These are phyloP conservation scores for Ophraella communa DNA, from an alignment of 2,888 invertebrate species.

Conservation along the genomic window DNA sequence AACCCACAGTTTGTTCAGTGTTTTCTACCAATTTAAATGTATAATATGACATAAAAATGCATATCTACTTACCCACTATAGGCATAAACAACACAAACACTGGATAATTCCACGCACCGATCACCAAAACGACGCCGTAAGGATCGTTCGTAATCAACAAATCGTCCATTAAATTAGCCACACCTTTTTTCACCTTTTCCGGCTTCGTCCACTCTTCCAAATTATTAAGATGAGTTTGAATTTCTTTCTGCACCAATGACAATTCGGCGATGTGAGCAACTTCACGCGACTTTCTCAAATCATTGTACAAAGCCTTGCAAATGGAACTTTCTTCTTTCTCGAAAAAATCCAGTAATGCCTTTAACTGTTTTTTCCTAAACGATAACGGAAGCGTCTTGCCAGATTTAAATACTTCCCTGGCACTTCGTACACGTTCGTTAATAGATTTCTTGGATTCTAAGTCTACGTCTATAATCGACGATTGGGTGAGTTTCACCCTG, in stretches of 20 bases:
- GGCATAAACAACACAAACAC: slow-evolving; percentile 81
- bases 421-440: slow-evolving; percentile 31
- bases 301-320: slow-evolving; percentile 68
- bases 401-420: slow-evolving; percentile 72
- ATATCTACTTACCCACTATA: slow-evolving; percentile 64
- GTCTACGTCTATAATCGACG: slow-evolving; percentile 28
- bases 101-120: slow-evolving; percentile 98
- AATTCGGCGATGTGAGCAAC: slow-evolving; percentile 82
- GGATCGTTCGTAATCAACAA: slow-evolving; percentile 85
- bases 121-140: slow-evolving; percentile 86
- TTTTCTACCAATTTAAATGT: no score
- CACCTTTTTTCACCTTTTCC: slow-evolving; percentile 70
- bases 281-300: slow-evolving; percentile 74
- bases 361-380: slow-evolving; percentile 70
- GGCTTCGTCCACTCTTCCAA: slow-evolving; percentile 81
- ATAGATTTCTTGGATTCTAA: background rate
- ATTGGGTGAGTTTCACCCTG: slow-evolving; percentile 28
- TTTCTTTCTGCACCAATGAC: slow-evolving; percentile 76
- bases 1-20: no score
- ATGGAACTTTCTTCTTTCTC: slow-evolving; percentile 84
- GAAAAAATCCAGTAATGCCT: slow-evolving; percentile 50
- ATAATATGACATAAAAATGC: no score
- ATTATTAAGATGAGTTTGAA: slow-evolving; percentile 69
- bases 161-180: slow-evolving; percentile 75
- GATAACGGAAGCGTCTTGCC: slow-evolving; percentile 81